phyloP scores from a whole-genome alignment of 92 coral and sea anemone species.

The Bergia sp. region DNA sequence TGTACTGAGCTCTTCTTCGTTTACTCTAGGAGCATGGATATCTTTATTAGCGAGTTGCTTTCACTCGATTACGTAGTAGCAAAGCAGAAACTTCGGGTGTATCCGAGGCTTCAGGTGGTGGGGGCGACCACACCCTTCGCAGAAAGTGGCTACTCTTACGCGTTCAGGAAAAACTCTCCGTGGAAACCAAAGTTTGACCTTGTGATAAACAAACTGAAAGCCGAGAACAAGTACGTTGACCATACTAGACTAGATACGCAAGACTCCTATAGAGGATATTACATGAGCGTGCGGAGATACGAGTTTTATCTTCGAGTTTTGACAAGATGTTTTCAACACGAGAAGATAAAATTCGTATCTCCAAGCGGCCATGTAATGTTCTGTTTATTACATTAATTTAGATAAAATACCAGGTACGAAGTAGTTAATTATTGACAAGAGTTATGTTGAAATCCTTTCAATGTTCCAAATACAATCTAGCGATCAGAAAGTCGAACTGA shows the following conservation, averaged over 20 bases:
- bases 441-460: too few species aligned
- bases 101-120: conserved; percentile 84
- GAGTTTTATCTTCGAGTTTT: too few species aligned
- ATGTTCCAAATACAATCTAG: too few species aligned
- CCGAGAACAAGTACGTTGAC: conserved; percentile 73
- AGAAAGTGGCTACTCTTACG: conserved; percentile 87
- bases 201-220: conserved; percentile 80
- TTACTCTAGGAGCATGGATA: conserved; percentile 60
- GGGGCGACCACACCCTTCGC: conserved; percentile 83
- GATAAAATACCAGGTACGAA: too few species aligned
- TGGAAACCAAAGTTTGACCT: conserved; percentile 94
- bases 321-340: too few species aligned
- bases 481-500: too few species aligned
- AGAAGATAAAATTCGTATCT: too few species aligned
- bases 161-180: conserved; percentile 83
- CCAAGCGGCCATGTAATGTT: too few species aligned
- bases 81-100: conserved; percentile 70
- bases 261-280: too few species aligned
- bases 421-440: too few species aligned
- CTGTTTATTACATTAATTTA: too few species aligned
- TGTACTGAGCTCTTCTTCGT: not conserved
- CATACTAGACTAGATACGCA: not conserved
- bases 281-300: too few species aligned
- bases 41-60: conserved; percentile 84
- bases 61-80: conserved; percentile 88